A percentile compares a stretch with the other conserved stretches of the same genome.
These are phyloP conservation scores for Pogoniulus pusillus DNA, from an alignment of 2,797 vertebrate genomes.

Conservation along the genomic window DNA sequence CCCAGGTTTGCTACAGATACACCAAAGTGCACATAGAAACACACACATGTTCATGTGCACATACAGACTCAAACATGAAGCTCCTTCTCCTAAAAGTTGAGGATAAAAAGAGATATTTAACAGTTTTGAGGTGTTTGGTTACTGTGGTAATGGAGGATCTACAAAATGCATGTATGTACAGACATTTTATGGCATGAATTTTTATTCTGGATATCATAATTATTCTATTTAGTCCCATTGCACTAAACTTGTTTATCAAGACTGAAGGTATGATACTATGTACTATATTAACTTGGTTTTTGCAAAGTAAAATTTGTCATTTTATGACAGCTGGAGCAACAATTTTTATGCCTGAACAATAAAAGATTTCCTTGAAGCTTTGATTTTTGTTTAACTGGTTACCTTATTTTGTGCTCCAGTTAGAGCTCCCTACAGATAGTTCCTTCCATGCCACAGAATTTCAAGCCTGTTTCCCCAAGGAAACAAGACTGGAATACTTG, in stretches of 20 bases:
- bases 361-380: not conserved
- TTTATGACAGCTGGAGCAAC: not conserved
- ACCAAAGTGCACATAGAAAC: not conserved
- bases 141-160: not conserved
- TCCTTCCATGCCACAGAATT: not conserved
- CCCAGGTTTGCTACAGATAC: not conserved
- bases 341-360: not conserved
- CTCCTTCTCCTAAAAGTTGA: not conserved
- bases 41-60: rapidly evolving
- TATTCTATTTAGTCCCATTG: not conserved
- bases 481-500: not conserved
- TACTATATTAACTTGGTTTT: not conserved
- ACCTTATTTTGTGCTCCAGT: not conserved
- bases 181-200: not conserved
- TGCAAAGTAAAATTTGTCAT: not conserved
- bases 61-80: not conserved
- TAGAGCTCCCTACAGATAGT: not conserved
- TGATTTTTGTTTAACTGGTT: not conserved
- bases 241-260: not conserved
- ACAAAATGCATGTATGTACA: not conserved
- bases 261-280: not conserved
- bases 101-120: not conserved
- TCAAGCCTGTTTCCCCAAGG: not conserved
- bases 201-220: not conserved
- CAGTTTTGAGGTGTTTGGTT: not conserved